Percentiles rank a stretch among this genome's conserved stretches.
phyloP scores from a whole-genome alignment of 2,797 vertebrate genomes.

The Intellagama lesueurii region DNA sequence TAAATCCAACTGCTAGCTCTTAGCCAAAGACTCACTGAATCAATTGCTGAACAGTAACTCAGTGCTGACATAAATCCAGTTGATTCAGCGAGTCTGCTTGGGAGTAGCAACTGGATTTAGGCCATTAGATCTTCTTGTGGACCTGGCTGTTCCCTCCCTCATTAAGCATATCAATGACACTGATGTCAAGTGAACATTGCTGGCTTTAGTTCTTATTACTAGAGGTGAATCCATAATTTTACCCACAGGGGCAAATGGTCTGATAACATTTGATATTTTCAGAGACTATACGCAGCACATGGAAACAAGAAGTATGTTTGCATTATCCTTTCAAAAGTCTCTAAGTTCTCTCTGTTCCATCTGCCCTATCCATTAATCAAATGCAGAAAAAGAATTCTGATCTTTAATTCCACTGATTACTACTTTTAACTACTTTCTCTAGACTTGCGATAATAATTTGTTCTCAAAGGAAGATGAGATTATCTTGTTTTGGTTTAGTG shows the following conservation, averaged over 20 bases:
- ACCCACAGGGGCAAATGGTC: not conserved
- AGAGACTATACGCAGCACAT: not conserved
- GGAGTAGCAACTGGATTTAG: not conserved
- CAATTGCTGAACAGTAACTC: too few species aligned
- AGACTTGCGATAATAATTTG: not conserved
- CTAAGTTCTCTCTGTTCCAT: not conserved
- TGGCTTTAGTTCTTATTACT: not conserved
- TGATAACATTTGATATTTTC: not conserved
- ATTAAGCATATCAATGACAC: not conserved
- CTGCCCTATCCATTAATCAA: slow-evolving; percentile 3
- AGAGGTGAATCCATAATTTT: not conserved
- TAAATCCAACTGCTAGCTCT: not conserved
- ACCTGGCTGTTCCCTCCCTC: too few species aligned
- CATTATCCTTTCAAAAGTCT: not conserved
- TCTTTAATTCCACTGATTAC: slow-evolving; percentile 10
- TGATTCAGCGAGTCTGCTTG: not conserved
- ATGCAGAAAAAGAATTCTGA: not conserved
- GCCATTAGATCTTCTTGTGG: not conserved
- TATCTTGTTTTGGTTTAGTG: not conserved
- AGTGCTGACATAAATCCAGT: too few species aligned
- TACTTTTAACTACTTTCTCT: not conserved
- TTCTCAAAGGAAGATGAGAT: not conserved
- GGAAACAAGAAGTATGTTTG: not conserved
- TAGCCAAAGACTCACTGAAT: too few species aligned
- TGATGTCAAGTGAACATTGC: not conserved